Conservation (phyloP, 2,888 invertebrate genomes). For the Tiliacea aurago region DNA sequence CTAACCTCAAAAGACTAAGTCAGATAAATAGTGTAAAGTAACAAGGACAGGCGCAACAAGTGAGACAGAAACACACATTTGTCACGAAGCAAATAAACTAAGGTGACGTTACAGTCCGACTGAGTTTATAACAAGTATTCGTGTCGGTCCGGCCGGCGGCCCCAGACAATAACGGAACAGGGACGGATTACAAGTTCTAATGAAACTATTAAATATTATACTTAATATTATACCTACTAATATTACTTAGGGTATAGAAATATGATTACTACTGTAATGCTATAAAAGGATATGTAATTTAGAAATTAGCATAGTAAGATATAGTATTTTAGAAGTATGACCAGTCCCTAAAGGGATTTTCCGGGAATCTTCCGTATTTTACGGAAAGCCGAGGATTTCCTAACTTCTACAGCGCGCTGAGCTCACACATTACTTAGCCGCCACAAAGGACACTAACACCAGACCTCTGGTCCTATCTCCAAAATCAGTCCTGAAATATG, state of each 20-base stretch:
- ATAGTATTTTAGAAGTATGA: neutral
- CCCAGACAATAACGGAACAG: slow-evolving; percentile 52
- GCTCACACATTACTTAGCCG: slow-evolving; percentile 1
- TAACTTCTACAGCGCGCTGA: neutral
- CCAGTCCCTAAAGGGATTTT: neutral
- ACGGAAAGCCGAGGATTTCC: neutral
- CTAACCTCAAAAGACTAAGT: slow-evolving; percentile 26
- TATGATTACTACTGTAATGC: neutral
- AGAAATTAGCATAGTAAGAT: neutral
- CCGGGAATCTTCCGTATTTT: neutral
- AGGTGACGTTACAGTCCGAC: slow-evolving; percentile 58
- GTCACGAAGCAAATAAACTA: slow-evolving; percentile 63
- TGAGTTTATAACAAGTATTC: slow-evolving; percentile 69
- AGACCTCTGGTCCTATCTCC: neutral
- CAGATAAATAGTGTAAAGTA: slow-evolving; percentile 51
- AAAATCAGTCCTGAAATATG: slow-evolving; percentile 8
- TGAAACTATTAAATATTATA: neutral
- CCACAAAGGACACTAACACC: slow-evolving; percentile 3
- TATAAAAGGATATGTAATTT: neutral
- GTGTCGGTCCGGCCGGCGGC: slow-evolving; percentile 54
- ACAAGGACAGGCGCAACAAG: slow-evolving; percentile 62
- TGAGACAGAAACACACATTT: slow-evolving; percentile 63
- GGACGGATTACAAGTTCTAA: slow-evolving; percentile 38
- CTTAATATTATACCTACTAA: too few relatives aligned
- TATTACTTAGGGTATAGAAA: neutral